phyloP scores from a whole-genome alignment of 2,888 invertebrate genomes.

The Euplexia lucipara region DNA sequence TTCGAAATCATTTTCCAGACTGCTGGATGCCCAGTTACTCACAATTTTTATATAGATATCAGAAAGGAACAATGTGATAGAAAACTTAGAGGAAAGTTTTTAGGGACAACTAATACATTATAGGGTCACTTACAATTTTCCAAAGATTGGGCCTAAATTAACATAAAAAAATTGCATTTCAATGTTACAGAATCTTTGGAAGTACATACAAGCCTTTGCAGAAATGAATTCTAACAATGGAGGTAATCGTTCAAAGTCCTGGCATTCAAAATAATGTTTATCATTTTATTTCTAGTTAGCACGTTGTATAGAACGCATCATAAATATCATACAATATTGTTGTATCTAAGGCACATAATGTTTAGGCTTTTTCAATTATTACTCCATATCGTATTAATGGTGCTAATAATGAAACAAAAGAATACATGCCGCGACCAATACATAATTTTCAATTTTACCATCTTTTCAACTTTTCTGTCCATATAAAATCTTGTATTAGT shows the following conservation, averaged over 20 bases:
- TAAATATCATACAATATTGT: constrained; percentile 91
- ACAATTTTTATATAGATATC: constrained; percentile 49
- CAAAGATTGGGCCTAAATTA: constrained; percentile 63
- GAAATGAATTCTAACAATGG: constrained; percentile 84
- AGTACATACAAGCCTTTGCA: constrained; percentile 83
- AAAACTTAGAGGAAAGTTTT: constrained; percentile 28
- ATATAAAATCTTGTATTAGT: constrained; percentile 70
- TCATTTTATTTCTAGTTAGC: constrained; percentile 90
- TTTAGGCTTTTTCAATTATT: constrained; percentile 91
- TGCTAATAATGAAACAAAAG: constrained; percentile 82
- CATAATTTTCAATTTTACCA: constrained; percentile 59
- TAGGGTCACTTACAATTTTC: constrained; percentile 45
- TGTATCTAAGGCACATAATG: constrained; percentile 92
- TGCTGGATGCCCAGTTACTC: constrained; percentile 77
- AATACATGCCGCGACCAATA: constrained; percentile 75
- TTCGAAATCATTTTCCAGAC: constrained; percentile 85
- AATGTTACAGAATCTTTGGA: constrained; percentile 72
- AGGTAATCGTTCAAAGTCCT: constrained; percentile 80
- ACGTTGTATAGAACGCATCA: constrained; percentile 91
- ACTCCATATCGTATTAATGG: constrained; percentile 89
- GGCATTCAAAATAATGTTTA: constrained; percentile 88
- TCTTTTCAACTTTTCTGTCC: constrained; percentile 29
- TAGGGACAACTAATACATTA: constrained; percentile 46
- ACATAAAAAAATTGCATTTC: constrained; percentile 53
- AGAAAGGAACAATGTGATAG: constrained; percentile 40